phyloP scores from a whole-genome alignment of 2,888 invertebrate species.

The Diaphora mendica region DNA sequence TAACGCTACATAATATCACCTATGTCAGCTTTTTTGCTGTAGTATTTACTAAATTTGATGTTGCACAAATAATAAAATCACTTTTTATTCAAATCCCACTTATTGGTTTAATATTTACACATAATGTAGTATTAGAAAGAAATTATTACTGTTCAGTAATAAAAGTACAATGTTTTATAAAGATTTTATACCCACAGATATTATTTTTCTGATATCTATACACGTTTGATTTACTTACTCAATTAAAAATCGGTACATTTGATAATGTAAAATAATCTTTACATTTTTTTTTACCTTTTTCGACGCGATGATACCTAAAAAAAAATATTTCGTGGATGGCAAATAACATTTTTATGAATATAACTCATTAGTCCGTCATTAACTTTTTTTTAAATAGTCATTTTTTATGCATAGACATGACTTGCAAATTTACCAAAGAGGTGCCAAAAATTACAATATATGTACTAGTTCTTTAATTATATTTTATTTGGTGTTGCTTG shows the following conservation, averaged over 20 bases:
- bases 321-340: not conserved
- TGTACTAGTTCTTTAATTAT: not conserved
- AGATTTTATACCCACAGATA: slow-evolving; percentile 38
- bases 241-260: not conserved
- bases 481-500: too few relatives aligned
- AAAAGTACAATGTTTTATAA: slow-evolving; percentile 52
- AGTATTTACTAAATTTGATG: slow-evolving; percentile 29
- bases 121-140: slow-evolving; percentile 32
- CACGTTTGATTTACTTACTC: slow-evolving; percentile 39
- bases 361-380: too few relatives aligned
- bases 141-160: slow-evolving; percentile 36
- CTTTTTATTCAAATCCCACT: slow-evolving; percentile 28
- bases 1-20: slow-evolving; percentile 33
- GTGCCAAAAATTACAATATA: not conserved
- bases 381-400: too few relatives aligned
- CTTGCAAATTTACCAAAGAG: not conserved
- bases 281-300: too few relatives aligned
- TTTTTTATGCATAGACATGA: not conserved
- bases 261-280: not conserved
- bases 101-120: slow-evolving; percentile 22
- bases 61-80: slow-evolving; percentile 37
- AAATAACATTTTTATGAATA: too few relatives aligned
- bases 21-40: slow-evolving; percentile 41
- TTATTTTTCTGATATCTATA: slow-evolving; percentile 32
- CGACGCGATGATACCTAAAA: too few relatives aligned